Base-by-base conservation (phyloP, 2,888 invertebrate genomes). In the Thymelicus acteon region DNA sequence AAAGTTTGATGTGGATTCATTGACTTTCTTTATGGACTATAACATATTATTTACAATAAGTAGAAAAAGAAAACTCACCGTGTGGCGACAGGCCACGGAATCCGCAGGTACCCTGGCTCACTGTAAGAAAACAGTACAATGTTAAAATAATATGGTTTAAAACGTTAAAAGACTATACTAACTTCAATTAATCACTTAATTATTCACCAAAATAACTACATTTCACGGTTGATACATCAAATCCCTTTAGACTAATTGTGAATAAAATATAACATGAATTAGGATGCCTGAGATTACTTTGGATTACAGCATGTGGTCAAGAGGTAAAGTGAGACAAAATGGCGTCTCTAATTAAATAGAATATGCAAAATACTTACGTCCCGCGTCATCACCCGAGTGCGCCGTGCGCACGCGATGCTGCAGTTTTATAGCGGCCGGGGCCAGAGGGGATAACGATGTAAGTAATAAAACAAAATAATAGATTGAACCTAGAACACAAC, bases 51-150 rank as follows among this genome's bases (percentile, higher is more conserved):
- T 7, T 24, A 31, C 5, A 57, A 39, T 44, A 37, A 54, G 8
- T 37, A 19, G 24, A 67, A 60, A 60, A 68, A 57, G 58, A 37
- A 10, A 0, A 84, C 90, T 87, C 65, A 90, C 91, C 86, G 82
- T 80, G 78, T 79, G 73, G 79, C 82, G 72, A 76, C 84, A 86
- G 86, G 85, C 77, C 84, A 72, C 79, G 76, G 76, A 63, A 49
- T 69, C 47, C 74, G 82, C 87, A 77, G 85, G 79, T 66, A 85
- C 90, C 83, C 90, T 88, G 92, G 90, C 90, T 85, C 83, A 87
- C 92, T 92, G 86, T 0, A 79, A 84, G 73, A 66, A 71, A 57
- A 64, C 74, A 60, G 12, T 44, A 62, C 44, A 54, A 52, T 62
- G 67, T 31, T 44, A 47, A 31, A 31, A 31, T 52, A 40, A 8